Conservation (phyloP, 2,113 vertebrate genomes). For the Gallinago jamesoni region DNA sequence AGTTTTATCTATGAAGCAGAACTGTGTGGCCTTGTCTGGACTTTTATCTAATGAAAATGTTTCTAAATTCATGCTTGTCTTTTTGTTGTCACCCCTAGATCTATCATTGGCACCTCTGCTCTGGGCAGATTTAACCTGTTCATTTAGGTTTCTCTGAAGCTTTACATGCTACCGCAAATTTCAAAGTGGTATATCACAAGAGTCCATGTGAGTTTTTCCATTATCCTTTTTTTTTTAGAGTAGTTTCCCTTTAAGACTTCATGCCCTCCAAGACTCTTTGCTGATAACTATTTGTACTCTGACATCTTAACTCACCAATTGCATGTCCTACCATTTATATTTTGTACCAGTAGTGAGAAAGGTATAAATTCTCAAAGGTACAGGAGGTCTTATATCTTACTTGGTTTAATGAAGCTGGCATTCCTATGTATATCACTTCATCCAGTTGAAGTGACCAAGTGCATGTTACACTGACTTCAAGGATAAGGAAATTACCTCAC, state of each 20-base stretch:
- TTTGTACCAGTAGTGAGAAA: neutral
- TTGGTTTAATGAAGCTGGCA: neutral
- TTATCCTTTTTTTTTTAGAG: neutral
- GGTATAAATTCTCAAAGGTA: neutral
- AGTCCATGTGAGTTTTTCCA: neutral
- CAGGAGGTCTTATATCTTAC: neutral
- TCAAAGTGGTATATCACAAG: neutral
- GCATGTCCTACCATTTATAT: neutral
- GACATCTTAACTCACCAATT: neutral
- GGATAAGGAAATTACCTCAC: neutral
- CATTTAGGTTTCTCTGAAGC: neutral
- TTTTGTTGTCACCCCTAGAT: neutral
- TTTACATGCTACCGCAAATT: neutral
- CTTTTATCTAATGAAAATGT: neutral
- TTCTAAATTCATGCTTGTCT: neutral
- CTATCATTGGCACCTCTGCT: neutral
- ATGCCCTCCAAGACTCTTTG: neutral
- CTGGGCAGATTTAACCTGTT: neutral
- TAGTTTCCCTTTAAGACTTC: neutral
- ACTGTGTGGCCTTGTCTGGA: neutral
- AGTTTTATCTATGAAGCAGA: neutral
- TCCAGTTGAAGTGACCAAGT: neutral
- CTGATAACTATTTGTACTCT: neutral
- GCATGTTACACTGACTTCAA: neutral
- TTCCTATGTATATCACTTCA: neutral